Base-by-base conservation (phyloP, 2,888 invertebrate genomes). In the Chesias legatella region DNA sequence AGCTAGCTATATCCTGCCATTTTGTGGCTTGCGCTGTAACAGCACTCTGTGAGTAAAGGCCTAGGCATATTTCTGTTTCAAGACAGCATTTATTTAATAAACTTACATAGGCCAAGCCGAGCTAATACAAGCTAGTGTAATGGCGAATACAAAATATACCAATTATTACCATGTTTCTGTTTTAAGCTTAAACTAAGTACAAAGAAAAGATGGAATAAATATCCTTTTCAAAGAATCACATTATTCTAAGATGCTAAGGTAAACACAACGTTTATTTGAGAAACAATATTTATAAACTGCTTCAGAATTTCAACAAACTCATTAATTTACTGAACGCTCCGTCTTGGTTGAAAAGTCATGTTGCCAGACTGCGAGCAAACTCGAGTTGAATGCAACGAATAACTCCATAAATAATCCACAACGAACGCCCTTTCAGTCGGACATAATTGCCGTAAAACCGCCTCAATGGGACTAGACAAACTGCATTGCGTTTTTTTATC, bases 1-100 rank as follows among this genome's bases (percentile, higher is more conserved):
- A 39, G 35, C 43, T 30, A 33, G 49, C n/a, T 46, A 45, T 48
- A 51, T 51, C 51, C 49, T 41, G 47, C 42, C 29, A 17, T 17
- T 17, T 17, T 23, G n/a, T 38, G 26, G 23, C 49, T 46, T 45
- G 46, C 37, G 49, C 43, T 42, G 39, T 43, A 47, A 47, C 42
- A 33, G 32, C 37, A 34, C 23, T 34, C 32, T 37, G 33, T 30
- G 40, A 24, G 43, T 51, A 41, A 36, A 9, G 41, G 43, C 39
- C 35, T 28, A 22, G 22, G 17, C 10, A 40, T 39, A 13, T 36
- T 40, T 10, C 9, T 6, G 22, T 35, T 28, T 22, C 8, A 24
- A 28, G 23, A 25, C n/a, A n/a, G n/a, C n/a, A n/a, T n/a, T n/a
- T n/a, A n/a, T n/a, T n/a, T n/a, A n/a, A n/a, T n/a, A n/a, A n/a